Percentiles rank a stretch among this genome's conserved stretches.
Conservation (phyloP, 2,888 invertebrate species). For the Cataglyphis altisquamis region DNA sequence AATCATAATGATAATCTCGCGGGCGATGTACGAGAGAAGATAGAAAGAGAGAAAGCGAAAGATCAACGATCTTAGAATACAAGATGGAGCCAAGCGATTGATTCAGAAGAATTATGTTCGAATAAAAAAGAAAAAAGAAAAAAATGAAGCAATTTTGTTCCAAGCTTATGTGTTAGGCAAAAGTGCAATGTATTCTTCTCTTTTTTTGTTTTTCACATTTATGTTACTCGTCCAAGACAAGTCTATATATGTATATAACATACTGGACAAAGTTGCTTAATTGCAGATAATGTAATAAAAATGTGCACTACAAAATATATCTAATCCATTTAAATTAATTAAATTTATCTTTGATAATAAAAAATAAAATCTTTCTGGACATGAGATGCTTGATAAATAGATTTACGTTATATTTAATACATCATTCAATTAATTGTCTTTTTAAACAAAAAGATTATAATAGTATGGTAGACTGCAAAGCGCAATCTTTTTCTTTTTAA, state of each 20-base stretch:
- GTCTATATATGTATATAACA: background rate
- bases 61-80: constrained; percentile 32
- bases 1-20: constrained; percentile 15
- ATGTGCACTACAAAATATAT: background rate
- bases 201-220: background rate
- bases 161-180: constrained; percentile 52
- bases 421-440: too few species aligned
- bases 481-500: background rate
- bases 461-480: too few species aligned
- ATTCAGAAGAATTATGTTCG: constrained; percentile 34
- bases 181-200: constrained; percentile 3
- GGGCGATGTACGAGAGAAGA: constrained; percentile 36
- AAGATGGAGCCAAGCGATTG: constrained; percentile 32
- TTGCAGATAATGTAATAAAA: constrained; percentile 7
- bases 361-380: background rate
- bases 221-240: background rate
- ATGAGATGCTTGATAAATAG: too few species aligned
- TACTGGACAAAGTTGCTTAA: constrained; percentile 14
- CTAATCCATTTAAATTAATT: constrained; percentile 17
- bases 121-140: constrained; percentile 25
- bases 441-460: too few species aligned
- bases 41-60: constrained; percentile 48
- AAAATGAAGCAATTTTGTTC: constrained; percentile 53
- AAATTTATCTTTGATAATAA: background rate
- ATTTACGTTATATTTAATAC: too few species aligned